Conservation (phyloP, 2,888 invertebrate species). For the Epinotia bilunana region DNA sequence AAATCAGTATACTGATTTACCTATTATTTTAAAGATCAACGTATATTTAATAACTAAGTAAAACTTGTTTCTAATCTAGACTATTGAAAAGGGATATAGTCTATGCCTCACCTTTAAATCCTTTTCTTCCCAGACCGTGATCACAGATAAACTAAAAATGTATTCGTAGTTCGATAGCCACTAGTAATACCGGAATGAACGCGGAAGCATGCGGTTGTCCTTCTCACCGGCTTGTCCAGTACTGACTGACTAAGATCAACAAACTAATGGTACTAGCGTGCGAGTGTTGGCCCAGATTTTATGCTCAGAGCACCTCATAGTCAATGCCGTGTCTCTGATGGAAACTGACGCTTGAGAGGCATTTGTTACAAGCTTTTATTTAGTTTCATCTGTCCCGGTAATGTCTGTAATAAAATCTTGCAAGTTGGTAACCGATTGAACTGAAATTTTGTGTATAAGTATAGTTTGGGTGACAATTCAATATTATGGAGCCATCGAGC, state of each 20-base stretch:
- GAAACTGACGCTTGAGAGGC: neutral
- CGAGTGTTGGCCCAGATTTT: conserved; percentile 14
- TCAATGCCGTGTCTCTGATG: conserved; percentile 7
- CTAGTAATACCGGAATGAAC: conserved; percentile 6
- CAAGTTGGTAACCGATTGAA: too few species aligned
- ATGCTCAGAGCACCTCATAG: conserved; percentile 1
- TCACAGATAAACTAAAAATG: conserved; percentile 4
- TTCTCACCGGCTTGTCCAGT: conserved; percentile 29
- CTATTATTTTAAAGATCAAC: too few species aligned
- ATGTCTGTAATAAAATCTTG: too few species aligned
- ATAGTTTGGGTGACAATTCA: too few species aligned
- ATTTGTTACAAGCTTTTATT: neutral
- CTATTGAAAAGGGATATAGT: neutral
- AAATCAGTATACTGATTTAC: too few species aligned
- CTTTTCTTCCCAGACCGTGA: neutral
- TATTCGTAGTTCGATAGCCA: neutral
- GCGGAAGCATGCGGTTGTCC: conserved; percentile 39
- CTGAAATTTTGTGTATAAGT: too few species aligned
- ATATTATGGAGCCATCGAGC: too few species aligned
- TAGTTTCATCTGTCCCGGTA: too few species aligned
- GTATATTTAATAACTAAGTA: too few species aligned
- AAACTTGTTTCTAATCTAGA: neutral
- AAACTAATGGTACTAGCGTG: conserved; percentile 8
- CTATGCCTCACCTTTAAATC: conserved; percentile 5
- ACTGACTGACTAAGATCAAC: conserved; percentile 43